Evolutionary conservation across 2,797 vertebrate genomes (phyloP).

Genomic region (Sardinella longiceps): DNA sequence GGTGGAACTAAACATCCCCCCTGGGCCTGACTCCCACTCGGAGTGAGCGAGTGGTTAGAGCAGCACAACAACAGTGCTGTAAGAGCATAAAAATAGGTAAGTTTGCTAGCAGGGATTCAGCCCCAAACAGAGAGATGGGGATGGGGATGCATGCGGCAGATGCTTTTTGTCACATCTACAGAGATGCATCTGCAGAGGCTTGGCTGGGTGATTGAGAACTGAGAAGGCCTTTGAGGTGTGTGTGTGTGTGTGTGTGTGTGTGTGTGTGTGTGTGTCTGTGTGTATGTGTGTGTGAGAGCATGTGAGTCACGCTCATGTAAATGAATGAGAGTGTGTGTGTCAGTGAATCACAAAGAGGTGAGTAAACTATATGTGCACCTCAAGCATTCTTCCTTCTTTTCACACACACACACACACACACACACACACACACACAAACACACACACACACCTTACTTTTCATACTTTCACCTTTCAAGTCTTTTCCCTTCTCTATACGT

Average conservation of each 20-base stretch:
- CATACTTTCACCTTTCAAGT: background rate
- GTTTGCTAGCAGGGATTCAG: constrained; percentile 50
- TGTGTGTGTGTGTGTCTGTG: constrained; percentile 27
- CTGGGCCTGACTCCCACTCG: constrained; percentile 66
- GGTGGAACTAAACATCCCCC: constrained; percentile 66
- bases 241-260: constrained; percentile 24
- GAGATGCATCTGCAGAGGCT: constrained; percentile 3
- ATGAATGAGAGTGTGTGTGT: constrained; percentile 27
- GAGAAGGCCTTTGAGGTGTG: background rate
- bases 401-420: background rate
- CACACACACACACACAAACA: background rate
- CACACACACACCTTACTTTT: background rate
- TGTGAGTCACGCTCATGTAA: constrained; percentile 29
- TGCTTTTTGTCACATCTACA: constrained; percentile 21
- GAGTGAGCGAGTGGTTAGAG: constrained; percentile 58
- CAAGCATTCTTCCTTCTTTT: no score
- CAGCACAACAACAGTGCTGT: constrained; percentile 59
- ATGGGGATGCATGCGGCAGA: background rate
- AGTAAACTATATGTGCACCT: no score
- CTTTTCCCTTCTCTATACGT: background rate
- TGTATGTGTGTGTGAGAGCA: background rate
- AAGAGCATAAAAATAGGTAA: constrained; percentile 54
- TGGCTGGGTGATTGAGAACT: background rate
- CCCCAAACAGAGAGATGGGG: background rate
- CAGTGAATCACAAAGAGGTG: background rate